Evolutionary conservation across 2,113 vertebrate species (phyloP).

Genomic region (Neomonachus schauinslandi): DNA sequence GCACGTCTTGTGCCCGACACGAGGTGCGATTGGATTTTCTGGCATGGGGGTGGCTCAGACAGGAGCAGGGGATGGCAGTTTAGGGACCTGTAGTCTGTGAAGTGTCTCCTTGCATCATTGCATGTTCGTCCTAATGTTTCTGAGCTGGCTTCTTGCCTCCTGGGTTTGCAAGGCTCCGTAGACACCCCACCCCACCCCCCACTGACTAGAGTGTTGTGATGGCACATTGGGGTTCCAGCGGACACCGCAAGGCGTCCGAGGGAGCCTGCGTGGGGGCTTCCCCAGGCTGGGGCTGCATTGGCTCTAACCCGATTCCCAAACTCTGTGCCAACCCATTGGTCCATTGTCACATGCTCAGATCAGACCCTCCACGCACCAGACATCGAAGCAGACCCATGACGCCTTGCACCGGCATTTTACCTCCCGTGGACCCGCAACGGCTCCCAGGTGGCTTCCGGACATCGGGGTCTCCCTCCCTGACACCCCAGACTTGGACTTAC

Average conservation of each 20-base stretch:
- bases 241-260: not conserved
- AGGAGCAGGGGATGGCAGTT: accelerated
- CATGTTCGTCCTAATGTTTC: too few relatives aligned
- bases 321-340: too few relatives aligned
- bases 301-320: not conserved
- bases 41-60: accelerated
- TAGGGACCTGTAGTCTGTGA: not conserved
- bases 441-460: too few relatives aligned
- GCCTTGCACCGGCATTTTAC: too few relatives aligned
- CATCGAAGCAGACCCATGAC: too few relatives aligned
- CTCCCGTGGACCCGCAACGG: accelerated
- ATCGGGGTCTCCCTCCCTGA: too few relatives aligned
- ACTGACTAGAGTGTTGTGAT: accelerated
- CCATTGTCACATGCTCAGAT: too few relatives aligned
- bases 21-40: not conserved
- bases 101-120: not conserved
- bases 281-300: not conserved
- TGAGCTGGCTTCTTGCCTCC: too few relatives aligned
- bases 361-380: too few relatives aligned
- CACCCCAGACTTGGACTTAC: too few relatives aligned
- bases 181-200: too few relatives aligned
- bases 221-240: accelerated
- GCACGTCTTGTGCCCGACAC: too few relatives aligned
- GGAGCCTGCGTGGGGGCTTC: not conserved
- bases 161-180: not conserved